Conservation (phyloP, 2,888 invertebrate species). For the Cephus sareptanus region DNA sequence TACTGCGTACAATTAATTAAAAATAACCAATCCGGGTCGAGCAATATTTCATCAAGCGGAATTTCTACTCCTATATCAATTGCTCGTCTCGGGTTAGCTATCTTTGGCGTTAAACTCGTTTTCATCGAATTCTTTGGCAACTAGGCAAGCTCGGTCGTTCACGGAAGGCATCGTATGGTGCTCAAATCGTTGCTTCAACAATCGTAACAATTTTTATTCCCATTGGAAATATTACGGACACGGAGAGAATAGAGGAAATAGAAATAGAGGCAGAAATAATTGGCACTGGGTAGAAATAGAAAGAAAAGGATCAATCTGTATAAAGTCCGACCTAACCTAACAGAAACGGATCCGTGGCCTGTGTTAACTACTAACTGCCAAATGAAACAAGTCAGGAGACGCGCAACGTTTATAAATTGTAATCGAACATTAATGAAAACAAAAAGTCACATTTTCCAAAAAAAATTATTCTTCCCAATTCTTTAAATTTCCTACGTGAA, state of each 20-base stretch:
- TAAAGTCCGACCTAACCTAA: neutral
- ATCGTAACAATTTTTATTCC: constrained; percentile 53
- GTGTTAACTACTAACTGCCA: neutral
- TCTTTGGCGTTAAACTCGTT: constrained; percentile 31
- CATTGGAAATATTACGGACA: neutral
- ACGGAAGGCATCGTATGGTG: constrained; percentile 66
- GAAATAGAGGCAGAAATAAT: neutral
- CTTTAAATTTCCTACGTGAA: too few species aligned
- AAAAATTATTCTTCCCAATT: too few species aligned
- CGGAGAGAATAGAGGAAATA: neutral
- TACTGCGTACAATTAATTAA: constrained; percentile 29
- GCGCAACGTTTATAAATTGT: neutral
- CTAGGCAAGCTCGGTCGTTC: constrained; percentile 66
- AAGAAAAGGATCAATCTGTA: neutral
- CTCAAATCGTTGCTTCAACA: constrained; percentile 63
- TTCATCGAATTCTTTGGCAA: constrained; percentile 44
- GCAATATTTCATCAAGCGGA: neutral
- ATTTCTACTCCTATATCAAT: neutral
- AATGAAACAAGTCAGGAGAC: neutral
- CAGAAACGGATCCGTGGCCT: neutral
- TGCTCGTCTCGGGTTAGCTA: neutral
- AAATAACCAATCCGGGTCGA: constrained; percentile 33
- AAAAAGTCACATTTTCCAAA: too few species aligned
- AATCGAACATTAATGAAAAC: too few species aligned
- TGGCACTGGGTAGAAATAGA: neutral